phyloP scores from a whole-genome alignment of 2,888 invertebrate species.

The Tachystola acroxantha region DNA sequence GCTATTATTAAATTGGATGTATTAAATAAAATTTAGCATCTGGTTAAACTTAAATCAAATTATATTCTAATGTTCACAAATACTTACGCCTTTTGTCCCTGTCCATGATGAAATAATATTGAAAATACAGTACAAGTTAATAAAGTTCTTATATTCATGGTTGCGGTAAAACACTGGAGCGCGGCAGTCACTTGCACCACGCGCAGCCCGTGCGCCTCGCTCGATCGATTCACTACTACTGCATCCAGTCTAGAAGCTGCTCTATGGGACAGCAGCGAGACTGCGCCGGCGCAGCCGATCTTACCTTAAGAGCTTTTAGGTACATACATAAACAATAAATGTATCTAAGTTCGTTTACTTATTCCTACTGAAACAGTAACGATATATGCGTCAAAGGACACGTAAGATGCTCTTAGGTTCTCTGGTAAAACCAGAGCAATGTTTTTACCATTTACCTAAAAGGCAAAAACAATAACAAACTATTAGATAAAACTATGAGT shows the following conservation, averaged over 20 bases:
- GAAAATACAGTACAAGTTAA: constrained; percentile 36
- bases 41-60: too few relatives aligned
- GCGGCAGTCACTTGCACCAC: constrained; percentile 30
- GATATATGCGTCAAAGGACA: background rate
- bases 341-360: constrained; percentile 29
- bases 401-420: background rate
- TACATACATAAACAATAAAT: constrained; percentile 30
- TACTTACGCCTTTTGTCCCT: constrained; percentile 59
- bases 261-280: constrained; percentile 36
- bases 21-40: too few relatives aligned
- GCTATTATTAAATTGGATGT: too few relatives aligned
- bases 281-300: constrained; percentile 33
- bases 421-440: background rate
- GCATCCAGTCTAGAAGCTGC: constrained; percentile 39
- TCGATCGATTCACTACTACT: constrained; percentile 56
- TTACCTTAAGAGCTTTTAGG: constrained; percentile 50
- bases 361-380: constrained; percentile 10
- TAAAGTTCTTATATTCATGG: constrained; percentile 49
- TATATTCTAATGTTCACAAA: too few relatives aligned
- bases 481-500: too few relatives aligned
- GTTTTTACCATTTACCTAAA: background rate
- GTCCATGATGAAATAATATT: constrained; percentile 32
- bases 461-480: too few relatives aligned
- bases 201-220: constrained; percentile 53
- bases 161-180: constrained; percentile 47